Conservation (phyloP, 2,797 vertebrate genomes). For the Oreochromis mossambicus region DNA sequence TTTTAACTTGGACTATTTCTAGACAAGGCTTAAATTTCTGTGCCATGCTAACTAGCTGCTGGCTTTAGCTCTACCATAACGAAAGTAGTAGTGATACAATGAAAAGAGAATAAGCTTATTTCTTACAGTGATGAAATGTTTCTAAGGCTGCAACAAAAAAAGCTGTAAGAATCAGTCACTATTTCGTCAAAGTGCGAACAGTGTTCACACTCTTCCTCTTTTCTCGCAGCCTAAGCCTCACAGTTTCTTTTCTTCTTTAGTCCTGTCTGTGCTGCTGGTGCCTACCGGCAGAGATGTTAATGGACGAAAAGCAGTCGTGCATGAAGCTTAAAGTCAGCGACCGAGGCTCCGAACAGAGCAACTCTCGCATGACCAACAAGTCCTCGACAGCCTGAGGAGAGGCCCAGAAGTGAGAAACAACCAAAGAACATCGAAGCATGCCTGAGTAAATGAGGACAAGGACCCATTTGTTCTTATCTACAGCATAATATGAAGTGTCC, state of each 20-base stretch:
- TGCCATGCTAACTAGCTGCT: background rate
- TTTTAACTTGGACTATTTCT: background rate
- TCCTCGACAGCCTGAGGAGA: conserved; percentile 82
- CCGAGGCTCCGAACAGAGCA: conserved; percentile 86
- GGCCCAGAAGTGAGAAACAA: background rate
- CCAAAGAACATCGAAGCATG: background rate
- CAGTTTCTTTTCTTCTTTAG: conserved; percentile 57
- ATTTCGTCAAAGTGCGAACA: background rate
- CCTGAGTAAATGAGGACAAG: background rate
- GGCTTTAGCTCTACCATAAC: background rate
- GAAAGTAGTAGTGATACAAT: background rate
- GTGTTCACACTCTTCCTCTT: background rate
- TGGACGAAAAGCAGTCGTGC: conserved; percentile 93
- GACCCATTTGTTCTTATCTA: background rate
- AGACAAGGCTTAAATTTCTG: background rate
- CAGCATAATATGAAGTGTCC: background rate
- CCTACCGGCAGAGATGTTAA: conserved; percentile 86
- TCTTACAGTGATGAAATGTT: background rate
- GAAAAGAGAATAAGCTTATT: background rate
- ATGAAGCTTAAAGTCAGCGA: conserved; percentile 92
- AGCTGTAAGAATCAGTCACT: background rate
- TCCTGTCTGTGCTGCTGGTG: conserved; percentile 96
- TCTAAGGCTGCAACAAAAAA: background rate
- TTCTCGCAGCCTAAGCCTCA: background rate
- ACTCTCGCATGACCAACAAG: conserved; percentile 90